phyloP scores from a whole-genome alignment of 2,888 invertebrate species.

The Venustoraphidia nigricollis region DNA sequence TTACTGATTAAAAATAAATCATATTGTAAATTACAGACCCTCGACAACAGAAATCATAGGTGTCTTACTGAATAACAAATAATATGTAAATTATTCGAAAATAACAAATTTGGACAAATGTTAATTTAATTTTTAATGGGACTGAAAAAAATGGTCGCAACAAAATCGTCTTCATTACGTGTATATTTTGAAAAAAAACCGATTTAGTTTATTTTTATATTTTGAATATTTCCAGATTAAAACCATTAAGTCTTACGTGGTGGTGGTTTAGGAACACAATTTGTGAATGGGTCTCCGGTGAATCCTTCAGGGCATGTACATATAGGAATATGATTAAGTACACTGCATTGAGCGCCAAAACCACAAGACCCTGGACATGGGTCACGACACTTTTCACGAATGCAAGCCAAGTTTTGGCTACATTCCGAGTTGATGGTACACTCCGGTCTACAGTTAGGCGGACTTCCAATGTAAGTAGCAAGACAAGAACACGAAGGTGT shows the following conservation, averaged over 20 bases:
- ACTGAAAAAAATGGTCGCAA: no score
- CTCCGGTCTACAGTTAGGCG: constrained; percentile 56
- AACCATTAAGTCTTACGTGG: constrained; percentile 19
- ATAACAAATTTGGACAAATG: no score
- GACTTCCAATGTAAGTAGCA: constrained; percentile 46
- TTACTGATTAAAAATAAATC: constrained; percentile 1
- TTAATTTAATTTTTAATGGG: no score
- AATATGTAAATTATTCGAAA: not conserved
- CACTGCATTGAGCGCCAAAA: constrained; percentile 52
- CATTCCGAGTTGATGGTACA: constrained; percentile 61
- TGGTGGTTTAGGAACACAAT: constrained; percentile 40
- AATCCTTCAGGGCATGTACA: constrained; percentile 60
- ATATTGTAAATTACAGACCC: no score
- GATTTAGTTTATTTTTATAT: no score
- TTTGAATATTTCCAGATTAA: not conserved
- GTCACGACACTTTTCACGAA: constrained; percentile 58
- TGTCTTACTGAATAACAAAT: not conserved
- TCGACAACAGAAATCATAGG: not conserved
- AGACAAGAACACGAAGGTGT: constrained; percentile 48
- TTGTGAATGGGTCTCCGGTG: constrained; percentile 59
- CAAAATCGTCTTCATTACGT: no score
- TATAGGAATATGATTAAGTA: constrained; percentile 59
- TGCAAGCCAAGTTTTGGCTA: constrained; percentile 54
- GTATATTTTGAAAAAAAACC: no score
- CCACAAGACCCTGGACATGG: constrained; percentile 68